Evolutionary conservation across 2,888 invertebrate species (phyloP).

Genomic region (Frankliniella intonsa): DNA sequence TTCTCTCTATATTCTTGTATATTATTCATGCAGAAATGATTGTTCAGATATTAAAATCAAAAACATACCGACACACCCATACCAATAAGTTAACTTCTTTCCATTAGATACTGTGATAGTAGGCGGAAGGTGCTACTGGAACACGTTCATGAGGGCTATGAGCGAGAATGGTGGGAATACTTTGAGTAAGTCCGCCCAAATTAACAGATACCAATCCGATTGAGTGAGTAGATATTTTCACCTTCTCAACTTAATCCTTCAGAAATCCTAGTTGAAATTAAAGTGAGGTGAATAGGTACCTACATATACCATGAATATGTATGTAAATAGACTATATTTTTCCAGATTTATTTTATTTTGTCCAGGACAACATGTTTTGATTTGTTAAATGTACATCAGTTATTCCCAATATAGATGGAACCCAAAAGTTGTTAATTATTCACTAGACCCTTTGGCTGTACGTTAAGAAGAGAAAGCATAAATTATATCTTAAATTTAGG

Average conservation of each 20-base stretch:
- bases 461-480: background rate
- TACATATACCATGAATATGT: constrained; percentile 11
- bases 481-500: background rate
- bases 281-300: background rate
- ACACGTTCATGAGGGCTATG: constrained; percentile 98
- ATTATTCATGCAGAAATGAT: background rate
- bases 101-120: constrained; percentile 91
- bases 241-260: background rate
- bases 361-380: background rate
- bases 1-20: constrained; percentile 27
- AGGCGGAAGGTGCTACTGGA: constrained; percentile 91
- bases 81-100: constrained; percentile 33
- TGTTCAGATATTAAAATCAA: background rate
- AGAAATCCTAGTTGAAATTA: background rate
- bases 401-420: background rate
- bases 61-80: no score
- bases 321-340: constrained; percentile 24
- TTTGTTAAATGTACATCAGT: background rate
- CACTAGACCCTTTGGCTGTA: background rate
- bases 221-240: background rate
- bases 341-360: constrained; percentile 13
- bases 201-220: background rate
- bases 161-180: constrained; percentile 97
- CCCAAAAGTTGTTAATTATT: constrained; percentile 4
- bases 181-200: constrained; percentile 63